Evolutionary conservation across 1,140 invertebrate genomes (phyloP).

Genomic region (Drosophila oshimai): DNA sequence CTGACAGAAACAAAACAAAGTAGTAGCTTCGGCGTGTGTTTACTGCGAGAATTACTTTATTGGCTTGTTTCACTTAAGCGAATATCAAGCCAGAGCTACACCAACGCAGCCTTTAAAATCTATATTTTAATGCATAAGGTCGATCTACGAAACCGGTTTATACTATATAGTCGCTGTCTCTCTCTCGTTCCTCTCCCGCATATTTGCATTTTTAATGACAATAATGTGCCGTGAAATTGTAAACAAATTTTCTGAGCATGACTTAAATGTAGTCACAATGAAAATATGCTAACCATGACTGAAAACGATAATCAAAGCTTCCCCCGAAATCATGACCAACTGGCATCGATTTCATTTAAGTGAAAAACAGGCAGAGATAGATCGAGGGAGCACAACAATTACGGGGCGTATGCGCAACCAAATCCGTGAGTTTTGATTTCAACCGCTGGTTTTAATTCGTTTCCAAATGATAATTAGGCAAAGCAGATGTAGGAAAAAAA

Average conservation of each 20-base stretch:
- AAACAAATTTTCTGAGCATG: conserved; percentile 52
- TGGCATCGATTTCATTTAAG: conserved; percentile 35
- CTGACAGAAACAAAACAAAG: conserved; percentile 9
- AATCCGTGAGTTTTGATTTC: conserved; percentile 38
- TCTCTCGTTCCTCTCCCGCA: conserved; percentile 27
- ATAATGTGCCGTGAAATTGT: conserved; percentile 76
- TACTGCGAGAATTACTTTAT: conserved; percentile 57
- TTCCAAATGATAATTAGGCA: conserved; percentile 32
- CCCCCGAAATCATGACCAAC: conserved; percentile 38
- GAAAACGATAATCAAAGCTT: conserved; percentile 31
- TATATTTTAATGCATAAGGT: conserved; percentile 71
- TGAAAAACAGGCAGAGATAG: background rate
- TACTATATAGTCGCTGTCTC: conserved; percentile 14
- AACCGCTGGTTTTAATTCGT: conserved; percentile 13
- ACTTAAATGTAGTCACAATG: conserved; percentile 37
- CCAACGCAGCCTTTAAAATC: conserved; percentile 64
- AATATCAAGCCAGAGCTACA: conserved; percentile 37
- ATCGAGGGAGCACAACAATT: conserved; percentile 1
- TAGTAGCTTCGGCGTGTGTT: conserved; percentile 27
- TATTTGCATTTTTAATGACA: conserved; percentile 76
- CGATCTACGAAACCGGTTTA: conserved; percentile 59
- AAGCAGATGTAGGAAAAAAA: background rate
- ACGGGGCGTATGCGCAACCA: conserved; percentile 50
- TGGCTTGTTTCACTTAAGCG: conserved; percentile 51
- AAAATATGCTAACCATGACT: conserved; percentile 39